phyloP scores from a whole-genome alignment of 2,888 invertebrate species.

The Oscheius onirici region DNA sequence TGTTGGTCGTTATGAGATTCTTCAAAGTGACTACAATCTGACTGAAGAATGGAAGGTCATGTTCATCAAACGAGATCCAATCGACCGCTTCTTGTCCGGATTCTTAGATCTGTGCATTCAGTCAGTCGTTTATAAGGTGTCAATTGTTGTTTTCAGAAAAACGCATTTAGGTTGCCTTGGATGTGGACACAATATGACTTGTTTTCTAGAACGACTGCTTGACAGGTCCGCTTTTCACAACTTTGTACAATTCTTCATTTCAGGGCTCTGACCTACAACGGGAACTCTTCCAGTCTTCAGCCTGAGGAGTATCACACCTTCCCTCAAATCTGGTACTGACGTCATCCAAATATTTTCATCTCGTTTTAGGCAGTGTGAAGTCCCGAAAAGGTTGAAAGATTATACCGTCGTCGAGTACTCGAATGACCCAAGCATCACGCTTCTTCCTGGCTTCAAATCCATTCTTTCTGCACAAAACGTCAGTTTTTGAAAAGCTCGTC shows the following conservation, averaged over 20 bases:
- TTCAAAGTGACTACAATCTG: neutral
- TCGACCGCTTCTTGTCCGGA: neutral
- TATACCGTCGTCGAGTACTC: neutral
- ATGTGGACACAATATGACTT: slow-evolving; percentile 1
- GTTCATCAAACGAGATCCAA: neutral
- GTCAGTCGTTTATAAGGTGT: neutral
- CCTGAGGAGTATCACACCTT: neutral
- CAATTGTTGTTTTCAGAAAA: no score
- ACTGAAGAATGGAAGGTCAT: neutral
- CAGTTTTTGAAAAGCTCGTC: neutral
- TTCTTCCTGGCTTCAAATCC: neutral
- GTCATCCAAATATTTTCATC: neutral
- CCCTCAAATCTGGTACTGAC: slow-evolving; percentile 4
- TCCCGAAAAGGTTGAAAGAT: neutral
- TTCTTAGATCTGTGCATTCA: neutral
- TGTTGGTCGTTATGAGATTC: neutral
- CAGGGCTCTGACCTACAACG: neutral
- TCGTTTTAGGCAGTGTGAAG: neutral
- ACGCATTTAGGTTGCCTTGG: neutral
- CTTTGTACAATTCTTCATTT: neutral
- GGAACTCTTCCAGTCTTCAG: neutral
- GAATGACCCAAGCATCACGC: neutral
- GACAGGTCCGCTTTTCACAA: neutral
- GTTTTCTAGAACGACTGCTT: slow-evolving; percentile 1
- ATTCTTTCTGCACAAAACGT: neutral